Conservation (phyloP, 1,140 invertebrate species). For the Brachionus angularis region DNA sequence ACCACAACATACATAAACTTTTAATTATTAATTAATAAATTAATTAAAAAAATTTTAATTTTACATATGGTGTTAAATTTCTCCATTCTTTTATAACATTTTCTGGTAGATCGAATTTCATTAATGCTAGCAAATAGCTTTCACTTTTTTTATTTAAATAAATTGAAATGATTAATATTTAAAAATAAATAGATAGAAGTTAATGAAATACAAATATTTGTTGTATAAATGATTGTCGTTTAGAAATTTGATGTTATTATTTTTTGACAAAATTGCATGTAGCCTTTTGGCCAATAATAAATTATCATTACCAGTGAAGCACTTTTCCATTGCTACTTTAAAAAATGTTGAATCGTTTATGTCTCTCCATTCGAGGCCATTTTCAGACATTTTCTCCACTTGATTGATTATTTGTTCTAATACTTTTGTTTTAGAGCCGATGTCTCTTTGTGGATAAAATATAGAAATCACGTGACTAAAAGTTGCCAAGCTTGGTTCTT, state of each 20-base stretch:
- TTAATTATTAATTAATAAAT: too few relatives aligned
- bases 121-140: conserved; percentile 5
- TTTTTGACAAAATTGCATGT: conserved; percentile 4
- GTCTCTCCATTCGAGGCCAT: conserved; percentile 29
- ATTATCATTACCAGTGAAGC: background rate
- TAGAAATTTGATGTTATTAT: conserved; percentile 35
- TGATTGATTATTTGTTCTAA: conserved; percentile 17
- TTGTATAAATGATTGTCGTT: conserved; percentile 16
- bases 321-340: conserved; percentile 40
- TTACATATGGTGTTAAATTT: conserved; percentile 37
- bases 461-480: conserved; percentile 6
- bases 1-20: too few relatives aligned
- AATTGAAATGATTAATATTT: background rate
- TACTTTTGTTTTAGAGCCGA: conserved; percentile 11
- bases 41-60: background rate
- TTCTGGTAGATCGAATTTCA: conserved; percentile 8
- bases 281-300: background rate
- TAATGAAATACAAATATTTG: conserved; percentile 40
- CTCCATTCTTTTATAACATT: conserved; percentile 39
- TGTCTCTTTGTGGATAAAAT: conserved; percentile 37
- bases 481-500: conserved; percentile 29
- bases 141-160: background rate
- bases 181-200: background rate
- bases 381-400: background rate
- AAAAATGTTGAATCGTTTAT: conserved; percentile 19